Percentiles rank a stretch among this genome's conserved stretches.
These are phyloP conservation scores for Eustalomyia histrio DNA, from an alignment of 2,888 invertebrate genomes.

Conservation along the genomic window DNA sequence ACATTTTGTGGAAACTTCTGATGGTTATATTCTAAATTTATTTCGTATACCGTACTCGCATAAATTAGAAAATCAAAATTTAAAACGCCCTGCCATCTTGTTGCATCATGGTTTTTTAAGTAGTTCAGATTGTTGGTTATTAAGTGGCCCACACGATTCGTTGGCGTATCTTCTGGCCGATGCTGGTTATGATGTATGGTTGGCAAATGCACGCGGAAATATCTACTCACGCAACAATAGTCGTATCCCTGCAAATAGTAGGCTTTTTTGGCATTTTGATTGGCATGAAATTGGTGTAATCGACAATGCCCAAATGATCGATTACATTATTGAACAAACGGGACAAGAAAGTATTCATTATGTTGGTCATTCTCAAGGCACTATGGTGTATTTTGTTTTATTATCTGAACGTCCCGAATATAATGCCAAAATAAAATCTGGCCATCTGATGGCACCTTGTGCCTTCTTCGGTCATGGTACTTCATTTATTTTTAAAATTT, in stretches of 20 bases:
- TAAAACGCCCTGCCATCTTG: slow-evolving; percentile 75
- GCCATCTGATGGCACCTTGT: slow-evolving; percentile 75
- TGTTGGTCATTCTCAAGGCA: slow-evolving; percentile 77
- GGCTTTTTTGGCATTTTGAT: slow-evolving; percentile 80
- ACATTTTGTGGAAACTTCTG: slow-evolving; percentile 79
- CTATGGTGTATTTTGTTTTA: slow-evolving; percentile 72
- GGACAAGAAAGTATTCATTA: slow-evolving; percentile 71
- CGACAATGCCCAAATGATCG: slow-evolving; percentile 76
- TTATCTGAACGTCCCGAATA: slow-evolving; percentile 72
- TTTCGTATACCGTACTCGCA: slow-evolving; percentile 75
- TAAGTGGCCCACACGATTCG: slow-evolving; percentile 72
- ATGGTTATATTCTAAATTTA: slow-evolving; percentile 74
- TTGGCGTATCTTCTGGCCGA: slow-evolving; percentile 75
- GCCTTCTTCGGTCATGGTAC: slow-evolving; percentile 81
- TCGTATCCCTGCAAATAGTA: slow-evolving; percentile 72
- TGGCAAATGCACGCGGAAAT: slow-evolving; percentile 77
- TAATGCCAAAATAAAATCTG: slow-evolving; percentile 73
- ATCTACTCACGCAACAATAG: slow-evolving; percentile 74
- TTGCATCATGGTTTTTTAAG: slow-evolving; percentile 81
- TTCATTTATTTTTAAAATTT: slow-evolving; percentile 76
- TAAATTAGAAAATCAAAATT: slow-evolving; percentile 72
- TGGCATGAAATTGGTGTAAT: slow-evolving; percentile 94
- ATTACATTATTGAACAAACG: slow-evolving; percentile 71
- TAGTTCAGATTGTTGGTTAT: slow-evolving; percentile 75
- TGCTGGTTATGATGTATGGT: slow-evolving; percentile 78